Conservation (phyloP, 2,888 invertebrate species). For the Callyntrura sp. region DNA sequence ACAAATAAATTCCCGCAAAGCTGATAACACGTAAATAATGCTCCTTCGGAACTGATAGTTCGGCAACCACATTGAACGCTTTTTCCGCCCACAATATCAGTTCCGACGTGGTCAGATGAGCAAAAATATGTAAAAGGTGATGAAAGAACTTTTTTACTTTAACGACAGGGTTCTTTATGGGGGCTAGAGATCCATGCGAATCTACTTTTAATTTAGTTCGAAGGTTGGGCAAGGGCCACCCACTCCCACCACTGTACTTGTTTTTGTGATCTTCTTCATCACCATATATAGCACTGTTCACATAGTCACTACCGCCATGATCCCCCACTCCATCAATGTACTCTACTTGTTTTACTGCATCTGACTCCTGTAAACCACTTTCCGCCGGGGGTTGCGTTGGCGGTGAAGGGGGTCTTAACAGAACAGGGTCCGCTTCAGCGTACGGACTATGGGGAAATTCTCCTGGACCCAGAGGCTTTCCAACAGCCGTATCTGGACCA, state of each 20-base stretch:
- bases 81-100: constrained; percentile 62
- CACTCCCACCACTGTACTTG: not conserved
- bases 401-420: constrained; percentile 29
- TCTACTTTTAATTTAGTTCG: constrained; percentile 14
- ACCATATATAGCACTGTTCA: not conserved
- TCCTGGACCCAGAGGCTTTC: constrained; percentile 3
- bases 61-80: constrained; percentile 45
- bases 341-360: constrained; percentile 26
- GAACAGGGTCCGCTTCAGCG: not conserved
- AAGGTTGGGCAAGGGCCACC: constrained; percentile 18
- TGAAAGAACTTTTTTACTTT: constrained; percentile 42
- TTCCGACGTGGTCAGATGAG: constrained; percentile 37
- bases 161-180: constrained; percentile 60
- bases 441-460: constrained; percentile 24
- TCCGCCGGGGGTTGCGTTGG: constrained; percentile 28
- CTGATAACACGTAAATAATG: constrained; percentile 66
- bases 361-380: constrained; percentile 24
- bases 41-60: constrained; percentile 49
- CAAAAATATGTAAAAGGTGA: constrained; percentile 17
- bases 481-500: not conserved
- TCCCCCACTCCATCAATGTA: constrained; percentile 13
- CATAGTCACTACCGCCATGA: not conserved
- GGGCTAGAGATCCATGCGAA: not conserved
- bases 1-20: constrained; percentile 73
- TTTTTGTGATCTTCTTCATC: not conserved